Base-by-base conservation (phyloP, 1,140 invertebrate species). In the Aphelinus certus region DNA sequence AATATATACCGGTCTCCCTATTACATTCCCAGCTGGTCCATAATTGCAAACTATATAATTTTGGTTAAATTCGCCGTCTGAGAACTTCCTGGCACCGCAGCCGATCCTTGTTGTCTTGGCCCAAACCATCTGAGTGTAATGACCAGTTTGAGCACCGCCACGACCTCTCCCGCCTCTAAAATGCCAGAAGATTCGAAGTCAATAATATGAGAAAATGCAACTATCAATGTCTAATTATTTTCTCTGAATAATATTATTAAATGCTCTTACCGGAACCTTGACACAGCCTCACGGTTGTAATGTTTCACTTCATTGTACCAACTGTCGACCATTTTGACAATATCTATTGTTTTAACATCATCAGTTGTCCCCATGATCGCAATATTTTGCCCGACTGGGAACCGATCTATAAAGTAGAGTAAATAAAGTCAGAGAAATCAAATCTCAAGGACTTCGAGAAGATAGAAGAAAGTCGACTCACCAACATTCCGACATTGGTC, bases 401-500 rank as follows among this genome's bases (percentile, higher is more conserved):
- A 62, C 7, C 60, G 26, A 10, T 46, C 60, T 62, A n/a, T 3
- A 58, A 58, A 58, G 3, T 3, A n/a, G 3, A 2, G 42, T 42
- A 2, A 7, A 60, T 3, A 42, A 3, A 5, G 1, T 60, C 3
- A 60, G 26, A 7, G 26, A 60, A 60, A 42, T 42, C 26, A 42
- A 47, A 5, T 48, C 3, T 10, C n/a, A 2, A 63, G 43, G 10
- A 3, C 1, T 63, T 6, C 3, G n/a, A 6, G 5, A 63, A 47
- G 2, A 3, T 3, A 48, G 42, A 64, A 49, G 51, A 1, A 47
- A 67, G 26, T 42, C 42, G n/a, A 84, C 82, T 86, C 81, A 90
- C 89, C 79, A 67, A 87, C 80, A 79, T 89, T 85, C 77, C 90
- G 82, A 77, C 88, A 89, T 7, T 77, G 64, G 80, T 92, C 91